phyloP scores from a whole-genome alignment of 1,140 invertebrate species.

The Oryzaephilus surinamensis region DNA sequence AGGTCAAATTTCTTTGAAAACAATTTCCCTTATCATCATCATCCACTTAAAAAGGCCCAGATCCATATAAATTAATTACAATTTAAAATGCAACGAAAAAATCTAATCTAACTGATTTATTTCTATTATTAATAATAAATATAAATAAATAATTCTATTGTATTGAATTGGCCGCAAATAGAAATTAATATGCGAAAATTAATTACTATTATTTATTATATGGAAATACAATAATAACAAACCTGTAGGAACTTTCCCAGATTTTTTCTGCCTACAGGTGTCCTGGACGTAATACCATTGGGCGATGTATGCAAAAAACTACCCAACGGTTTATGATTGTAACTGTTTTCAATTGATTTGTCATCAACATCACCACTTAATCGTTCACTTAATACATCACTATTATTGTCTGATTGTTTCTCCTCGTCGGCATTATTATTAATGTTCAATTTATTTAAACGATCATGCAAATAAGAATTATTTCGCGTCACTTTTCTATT shows the following conservation, averaged over 20 bases:
- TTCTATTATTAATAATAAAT: no score
- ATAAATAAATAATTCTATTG: no score
- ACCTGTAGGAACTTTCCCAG: conserved; percentile 35
- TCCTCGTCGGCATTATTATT: conserved; percentile 3
- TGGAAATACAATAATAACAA: conserved; percentile 6
- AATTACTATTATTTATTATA: no score
- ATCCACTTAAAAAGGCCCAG: no score
- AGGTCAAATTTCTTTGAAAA: no score
- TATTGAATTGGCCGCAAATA: no score
- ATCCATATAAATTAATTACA: no score
- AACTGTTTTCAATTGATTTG: conserved; percentile 8
- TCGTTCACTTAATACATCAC: conserved; percentile 11
- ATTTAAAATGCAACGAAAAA: no score
- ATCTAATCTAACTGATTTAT: no score
- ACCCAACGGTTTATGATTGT: conserved; percentile 23
- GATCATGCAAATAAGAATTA: conserved; percentile 21
- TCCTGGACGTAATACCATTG: conserved; percentile 33
- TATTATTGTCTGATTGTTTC: neutral
- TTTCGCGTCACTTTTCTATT: conserved; percentile 16
- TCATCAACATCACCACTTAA: conserved; percentile 5
- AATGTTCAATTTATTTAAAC: conserved; percentile 1
- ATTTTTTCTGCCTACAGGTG: conserved; percentile 32
- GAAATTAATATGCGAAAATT: no score
- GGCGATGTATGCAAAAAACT: conserved; percentile 31
- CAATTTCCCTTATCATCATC: no score